These are phyloP conservation scores for Rhynchophorus ferrugineus DNA, from an alignment of 1,140 invertebrate genomes.

Conservation along the genomic window DNA sequence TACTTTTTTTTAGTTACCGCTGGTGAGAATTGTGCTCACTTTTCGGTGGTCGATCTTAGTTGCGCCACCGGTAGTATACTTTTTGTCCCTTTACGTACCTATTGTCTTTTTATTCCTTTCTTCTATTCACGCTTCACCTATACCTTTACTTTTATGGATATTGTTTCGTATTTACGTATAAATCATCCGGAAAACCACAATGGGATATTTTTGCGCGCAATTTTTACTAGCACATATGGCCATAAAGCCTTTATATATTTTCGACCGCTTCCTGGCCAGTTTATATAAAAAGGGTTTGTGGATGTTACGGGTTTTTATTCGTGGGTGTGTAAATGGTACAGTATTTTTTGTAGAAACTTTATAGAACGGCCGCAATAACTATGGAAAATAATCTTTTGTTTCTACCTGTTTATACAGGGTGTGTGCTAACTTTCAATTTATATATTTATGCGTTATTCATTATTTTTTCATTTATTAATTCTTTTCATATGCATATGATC, in stretches of 20 bases:
- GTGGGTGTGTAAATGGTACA: background rate
- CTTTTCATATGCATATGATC: no score
- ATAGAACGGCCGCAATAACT: no score
- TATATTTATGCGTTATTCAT: background rate
- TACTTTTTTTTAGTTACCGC: no score
- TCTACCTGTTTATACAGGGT: background rate
- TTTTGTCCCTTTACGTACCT: slow-evolving; percentile 17
- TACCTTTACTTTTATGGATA: slow-evolving; percentile 32
- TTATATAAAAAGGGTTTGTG: slow-evolving; percentile 2
- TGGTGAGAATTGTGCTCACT: background rate
- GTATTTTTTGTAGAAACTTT: no score
- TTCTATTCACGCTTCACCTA: slow-evolving; percentile 30
- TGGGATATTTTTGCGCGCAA: slow-evolving; percentile 18
- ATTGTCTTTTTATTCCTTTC: slow-evolving; percentile 30
- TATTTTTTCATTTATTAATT: no score
- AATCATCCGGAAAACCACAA: slow-evolving; percentile 28
- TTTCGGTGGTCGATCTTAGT: slow-evolving; percentile 5
- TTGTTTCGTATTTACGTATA: slow-evolving; percentile 32
- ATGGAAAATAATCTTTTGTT: no score
- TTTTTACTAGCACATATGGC: slow-evolving; percentile 19
- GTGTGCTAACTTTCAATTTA: background rate
- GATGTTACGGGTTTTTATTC: background rate
- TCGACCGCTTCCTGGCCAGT: slow-evolving; percentile 6
- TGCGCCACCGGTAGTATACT: slow-evolving; percentile 11
- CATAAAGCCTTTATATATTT: slow-evolving; percentile 15